phyloP scores from a whole-genome alignment of 2,888 invertebrate species.

The Cephus rjabovi region DNA sequence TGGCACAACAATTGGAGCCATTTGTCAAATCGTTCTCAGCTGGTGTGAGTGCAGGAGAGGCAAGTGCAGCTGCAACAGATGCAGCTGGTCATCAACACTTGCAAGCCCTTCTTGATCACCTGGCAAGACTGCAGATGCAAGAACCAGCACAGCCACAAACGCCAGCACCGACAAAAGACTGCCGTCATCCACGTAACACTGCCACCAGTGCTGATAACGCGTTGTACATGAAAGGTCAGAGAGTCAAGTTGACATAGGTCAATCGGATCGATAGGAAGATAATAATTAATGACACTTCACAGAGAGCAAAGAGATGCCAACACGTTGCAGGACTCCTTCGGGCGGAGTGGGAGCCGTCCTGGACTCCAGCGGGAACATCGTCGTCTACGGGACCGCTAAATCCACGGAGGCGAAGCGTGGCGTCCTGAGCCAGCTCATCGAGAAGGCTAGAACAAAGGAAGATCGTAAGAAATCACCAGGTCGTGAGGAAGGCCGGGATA shows the following conservation, averaged over 20 bases:
- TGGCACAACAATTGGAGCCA: constrained; percentile 76
- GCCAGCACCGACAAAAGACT: constrained; percentile 56
- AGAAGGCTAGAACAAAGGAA: constrained; percentile 69
- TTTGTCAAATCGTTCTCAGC: constrained; percentile 72
- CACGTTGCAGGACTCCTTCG: constrained; percentile 58
- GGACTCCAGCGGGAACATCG: constrained; percentile 61
- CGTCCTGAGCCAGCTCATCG: constrained; percentile 70
- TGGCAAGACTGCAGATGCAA: constrained; percentile 66
- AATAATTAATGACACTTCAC: constrained; percentile 6
- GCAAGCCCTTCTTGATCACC: constrained; percentile 70
- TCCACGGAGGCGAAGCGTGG: constrained; percentile 57
- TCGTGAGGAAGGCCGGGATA: constrained; percentile 57
- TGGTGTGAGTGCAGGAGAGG: constrained; percentile 55
- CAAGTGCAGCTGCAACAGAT: constrained; percentile 57
- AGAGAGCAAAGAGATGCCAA: constrained; percentile 60
- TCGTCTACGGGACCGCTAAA: constrained; percentile 58
- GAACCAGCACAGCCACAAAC: constrained; percentile 47
- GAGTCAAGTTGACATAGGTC: constrained; percentile 13
- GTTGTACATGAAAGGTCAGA: constrained; percentile 62
- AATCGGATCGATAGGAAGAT: constrained; percentile 30
- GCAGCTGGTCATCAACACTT: constrained; percentile 68
- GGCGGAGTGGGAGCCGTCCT: constrained; percentile 55
- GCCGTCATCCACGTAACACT: constrained; percentile 52
- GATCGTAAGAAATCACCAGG: constrained; percentile 67
- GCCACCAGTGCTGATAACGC: constrained; percentile 58